These are phyloP conservation scores for Eurosta solidaginis DNA, from an alignment of 1,140 invertebrate genomes.

Conservation along the genomic window DNA sequence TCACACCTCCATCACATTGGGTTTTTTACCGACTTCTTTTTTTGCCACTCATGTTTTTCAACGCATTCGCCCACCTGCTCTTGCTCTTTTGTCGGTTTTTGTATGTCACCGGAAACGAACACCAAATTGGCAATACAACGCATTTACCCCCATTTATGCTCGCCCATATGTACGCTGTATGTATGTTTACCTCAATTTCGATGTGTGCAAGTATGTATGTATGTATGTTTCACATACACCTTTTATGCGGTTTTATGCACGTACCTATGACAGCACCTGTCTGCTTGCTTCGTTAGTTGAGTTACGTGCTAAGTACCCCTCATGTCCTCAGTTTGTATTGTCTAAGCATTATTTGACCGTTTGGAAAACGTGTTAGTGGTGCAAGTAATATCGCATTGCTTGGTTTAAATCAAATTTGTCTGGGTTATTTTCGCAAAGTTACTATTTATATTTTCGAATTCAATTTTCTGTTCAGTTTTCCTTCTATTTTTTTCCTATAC, in stretches of 20 bases:
- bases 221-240: neutral
- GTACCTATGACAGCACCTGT: neutral
- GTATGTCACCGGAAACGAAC: neutral
- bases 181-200: neutral
- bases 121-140: constrained; percentile 15
- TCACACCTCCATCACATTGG: neutral
- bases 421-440: neutral
- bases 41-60: neutral
- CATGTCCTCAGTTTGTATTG: neutral
- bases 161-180: neutral
- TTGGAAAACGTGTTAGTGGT: constrained; percentile 9
- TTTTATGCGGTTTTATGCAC: neutral
- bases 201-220: neutral
- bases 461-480: neutral
- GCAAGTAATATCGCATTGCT: neutral
- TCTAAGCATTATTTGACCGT: neutral
- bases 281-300: neutral
- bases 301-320: neutral
- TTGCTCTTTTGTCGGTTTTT: neutral
- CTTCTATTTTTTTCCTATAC: neutral
- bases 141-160: neutral
- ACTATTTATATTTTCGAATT: neutral
- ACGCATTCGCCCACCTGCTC: neutral
- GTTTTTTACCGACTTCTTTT: neutral
- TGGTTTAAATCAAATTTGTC: constrained; percentile 6